phyloP scores from a whole-genome alignment of 2,113 vertebrate species.

The Cyphomyrus plagiostoma region DNA sequence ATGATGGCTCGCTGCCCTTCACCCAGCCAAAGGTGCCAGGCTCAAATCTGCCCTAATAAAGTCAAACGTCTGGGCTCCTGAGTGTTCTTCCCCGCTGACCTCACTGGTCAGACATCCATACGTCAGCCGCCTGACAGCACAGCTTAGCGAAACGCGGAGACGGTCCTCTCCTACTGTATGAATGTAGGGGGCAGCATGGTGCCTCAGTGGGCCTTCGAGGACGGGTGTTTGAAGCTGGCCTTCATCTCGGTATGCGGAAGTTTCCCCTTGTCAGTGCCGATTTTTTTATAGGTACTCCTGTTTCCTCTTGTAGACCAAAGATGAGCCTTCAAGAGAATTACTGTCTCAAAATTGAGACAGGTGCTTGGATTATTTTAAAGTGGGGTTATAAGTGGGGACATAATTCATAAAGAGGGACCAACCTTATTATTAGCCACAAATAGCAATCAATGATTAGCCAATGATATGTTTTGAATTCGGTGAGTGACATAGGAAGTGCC shows the following conservation, averaged over 20 bases:
- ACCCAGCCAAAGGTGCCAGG: constrained; percentile 14
- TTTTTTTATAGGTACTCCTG: not conserved
- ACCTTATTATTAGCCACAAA: not conserved
- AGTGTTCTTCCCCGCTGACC: not conserved
- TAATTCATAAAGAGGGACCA: not conserved
- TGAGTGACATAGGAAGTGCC: not conserved
- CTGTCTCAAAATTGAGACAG: not conserved
- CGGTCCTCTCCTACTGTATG: not conserved
- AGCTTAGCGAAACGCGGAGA: not conserved
- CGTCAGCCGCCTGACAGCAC: not conserved
- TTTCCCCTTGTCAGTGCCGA: not conserved
- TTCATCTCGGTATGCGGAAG: not conserved
- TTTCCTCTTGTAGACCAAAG: not conserved
- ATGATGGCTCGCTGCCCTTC: constrained; percentile 1
- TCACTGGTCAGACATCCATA: not conserved
- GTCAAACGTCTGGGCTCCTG: not conserved
- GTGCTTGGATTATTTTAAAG: not conserved
- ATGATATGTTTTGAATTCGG: not conserved
- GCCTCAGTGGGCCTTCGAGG: not conserved
- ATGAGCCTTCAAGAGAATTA: not conserved
- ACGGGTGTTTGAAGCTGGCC: no score
- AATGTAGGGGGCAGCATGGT: not conserved
- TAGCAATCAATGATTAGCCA: not conserved
- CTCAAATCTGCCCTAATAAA: constrained; percentile 9
- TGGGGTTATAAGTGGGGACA: not conserved